These are phyloP conservation scores for Rhopalosiphum nymphaeae DNA, from an alignment of 2,888 invertebrate genomes.

Conservation along the genomic window DNA sequence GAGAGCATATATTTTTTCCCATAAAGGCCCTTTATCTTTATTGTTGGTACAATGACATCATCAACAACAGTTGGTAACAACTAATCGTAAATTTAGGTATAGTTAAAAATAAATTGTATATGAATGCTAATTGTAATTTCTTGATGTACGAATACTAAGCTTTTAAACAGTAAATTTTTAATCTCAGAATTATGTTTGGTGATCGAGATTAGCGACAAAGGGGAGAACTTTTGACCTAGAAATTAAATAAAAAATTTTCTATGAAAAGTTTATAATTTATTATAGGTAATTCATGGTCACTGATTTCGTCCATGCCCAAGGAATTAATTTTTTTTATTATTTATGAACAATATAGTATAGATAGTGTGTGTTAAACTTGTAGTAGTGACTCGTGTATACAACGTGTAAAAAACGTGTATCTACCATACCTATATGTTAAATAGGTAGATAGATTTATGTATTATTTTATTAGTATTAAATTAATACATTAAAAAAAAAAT, in stretches of 20 bases:
- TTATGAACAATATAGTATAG: not conserved
- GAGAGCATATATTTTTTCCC: not conserved
- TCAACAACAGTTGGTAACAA: not conserved
- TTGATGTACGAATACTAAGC: not conserved
- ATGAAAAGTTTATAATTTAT: not conserved
- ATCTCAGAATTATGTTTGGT: not conserved
- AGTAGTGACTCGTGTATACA: not conserved
- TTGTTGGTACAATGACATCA: not conserved
- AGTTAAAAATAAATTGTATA: not conserved
- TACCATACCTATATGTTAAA: not conserved
- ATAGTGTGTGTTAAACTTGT: not conserved
- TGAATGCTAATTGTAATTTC: not conserved
- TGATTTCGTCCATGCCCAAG: not conserved
- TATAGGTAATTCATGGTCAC: not conserved
- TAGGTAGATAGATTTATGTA: not conserved
- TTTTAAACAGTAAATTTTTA: not conserved
- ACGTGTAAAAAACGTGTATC: not conserved
- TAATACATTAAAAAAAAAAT: not conserved
- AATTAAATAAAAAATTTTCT: not conserved
- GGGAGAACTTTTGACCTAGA: not conserved
- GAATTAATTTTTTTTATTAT: not conserved
- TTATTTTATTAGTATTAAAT: not conserved
- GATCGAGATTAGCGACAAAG: not conserved
- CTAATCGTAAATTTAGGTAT: not conserved
- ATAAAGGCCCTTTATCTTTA: not conserved